Base-by-base conservation (phyloP, 2,888 invertebrate genomes). In the Falcaria lacertinaria region DNA sequence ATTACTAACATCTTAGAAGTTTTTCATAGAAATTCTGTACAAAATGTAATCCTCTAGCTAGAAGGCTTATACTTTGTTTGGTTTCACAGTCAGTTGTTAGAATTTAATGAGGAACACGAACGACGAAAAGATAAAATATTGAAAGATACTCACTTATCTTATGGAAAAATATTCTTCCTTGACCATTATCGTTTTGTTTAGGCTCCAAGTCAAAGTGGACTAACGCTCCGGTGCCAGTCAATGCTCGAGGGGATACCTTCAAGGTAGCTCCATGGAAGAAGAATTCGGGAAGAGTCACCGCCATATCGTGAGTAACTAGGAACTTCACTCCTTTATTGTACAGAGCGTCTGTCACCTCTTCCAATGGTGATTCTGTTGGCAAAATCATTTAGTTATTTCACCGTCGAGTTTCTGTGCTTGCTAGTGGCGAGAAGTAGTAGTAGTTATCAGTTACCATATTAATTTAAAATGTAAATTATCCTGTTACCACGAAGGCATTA, bases 281-380 rank as follows among this genome's bases (percentile, higher is more conserved):
- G 42, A 91, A 86, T 46, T 94, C 92, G 0, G 96, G 96, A 38
- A 96, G 68, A 34, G 91, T 87, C 33, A 96, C 54, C 59, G 93
- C 93, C 70, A 96, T 85, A 65, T 96, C 94, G 57, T 96, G 95
- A 0, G 94, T 95, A 75, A 94, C 93, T 16, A 96, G 80, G 64
- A 96, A 96, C 60, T 93, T 92, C 0, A 93, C 79, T 6, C 93
- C 92, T 69, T 93, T 94, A 35, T 91, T 92, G 61, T 93, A 93
- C 0, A 96, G 74, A 0, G 94, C 91, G 52, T 92, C 91, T 0
- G 95, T 93, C 13, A 96, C 91, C 80, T 95, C 94, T 81, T 94
- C 94, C 42, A 95, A 74, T n/a, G 94, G 93, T 15, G 92, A 89
- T 73, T 90, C 92, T 85, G 80, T 0, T 74, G 79, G 39, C 36